phyloP scores from a whole-genome alignment of 2,113 vertebrate genomes.

The Ptilorrhoa leucosticta region DNA sequence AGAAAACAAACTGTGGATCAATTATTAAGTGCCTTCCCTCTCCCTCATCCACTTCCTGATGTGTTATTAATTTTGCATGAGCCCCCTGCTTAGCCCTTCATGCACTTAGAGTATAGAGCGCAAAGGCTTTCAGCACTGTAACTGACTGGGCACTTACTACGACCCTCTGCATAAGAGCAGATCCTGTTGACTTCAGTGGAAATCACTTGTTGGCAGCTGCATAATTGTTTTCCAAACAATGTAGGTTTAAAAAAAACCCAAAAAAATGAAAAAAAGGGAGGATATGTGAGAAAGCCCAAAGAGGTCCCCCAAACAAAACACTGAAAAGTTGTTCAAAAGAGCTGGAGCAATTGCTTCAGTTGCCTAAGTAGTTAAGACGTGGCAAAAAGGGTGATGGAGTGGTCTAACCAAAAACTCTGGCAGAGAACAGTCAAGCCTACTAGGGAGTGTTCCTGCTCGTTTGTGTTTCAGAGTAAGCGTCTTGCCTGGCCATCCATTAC shows the following conservation, averaged over 20 bases:
- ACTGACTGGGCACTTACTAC: neutral
- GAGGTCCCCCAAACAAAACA: neutral
- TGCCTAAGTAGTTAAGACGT: neutral
- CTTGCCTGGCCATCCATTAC: neutral
- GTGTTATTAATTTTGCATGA: conserved; percentile 53
- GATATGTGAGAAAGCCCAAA: neutral
- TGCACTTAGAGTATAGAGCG: neutral
- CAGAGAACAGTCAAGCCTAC: neutral
- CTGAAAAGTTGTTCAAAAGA: neutral
- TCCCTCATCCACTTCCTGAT: neutral
- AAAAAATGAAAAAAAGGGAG: neutral
- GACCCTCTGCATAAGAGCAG: neutral
- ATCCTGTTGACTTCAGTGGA: conserved; percentile 12
- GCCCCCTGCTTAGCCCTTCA: neutral
- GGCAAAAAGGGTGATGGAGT: neutral
- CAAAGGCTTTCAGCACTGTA: neutral
- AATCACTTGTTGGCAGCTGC: conserved; percentile 13
- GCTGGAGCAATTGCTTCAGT: neutral
- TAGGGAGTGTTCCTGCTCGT: neutral
- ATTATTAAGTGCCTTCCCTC: conserved; percentile 1
- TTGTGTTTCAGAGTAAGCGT: neutral
- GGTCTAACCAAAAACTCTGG: neutral
- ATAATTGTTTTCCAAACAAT: conserved; percentile 1
- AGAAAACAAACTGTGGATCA: neutral
- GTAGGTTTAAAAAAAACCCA: neutral